phyloP scores from a whole-genome alignment of 2,797 vertebrate species.

The Phoeniculus purpureus region DNA sequence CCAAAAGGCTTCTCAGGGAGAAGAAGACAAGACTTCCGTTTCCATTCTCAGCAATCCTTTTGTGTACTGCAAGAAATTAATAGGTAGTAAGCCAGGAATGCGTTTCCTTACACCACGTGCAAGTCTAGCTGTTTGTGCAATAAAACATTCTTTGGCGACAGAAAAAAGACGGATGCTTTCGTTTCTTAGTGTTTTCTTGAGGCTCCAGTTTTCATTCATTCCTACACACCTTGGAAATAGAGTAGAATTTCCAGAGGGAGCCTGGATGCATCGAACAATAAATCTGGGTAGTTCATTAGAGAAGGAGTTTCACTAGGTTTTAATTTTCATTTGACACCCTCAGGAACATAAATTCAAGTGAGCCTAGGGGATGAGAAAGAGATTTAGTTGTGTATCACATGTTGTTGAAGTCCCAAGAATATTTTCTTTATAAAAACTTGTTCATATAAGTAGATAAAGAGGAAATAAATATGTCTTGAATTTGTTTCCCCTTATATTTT shows the following conservation, averaged over 20 bases:
- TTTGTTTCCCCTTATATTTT: neutral
- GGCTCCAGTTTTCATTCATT: neutral
- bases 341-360: neutral
- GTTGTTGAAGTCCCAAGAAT: neutral
- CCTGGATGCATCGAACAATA: neutral
- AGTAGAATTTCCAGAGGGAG: neutral
- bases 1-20: neutral
- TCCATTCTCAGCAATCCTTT: neutral
- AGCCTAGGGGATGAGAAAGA: neutral
- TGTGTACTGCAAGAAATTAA: neutral
- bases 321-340: neutral
- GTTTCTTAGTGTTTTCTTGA: neutral
- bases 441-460: neutral
- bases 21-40: neutral
- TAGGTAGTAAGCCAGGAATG: neutral
- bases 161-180: neutral
- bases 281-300: neutral
- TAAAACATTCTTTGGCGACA: neutral
- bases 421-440: neutral
- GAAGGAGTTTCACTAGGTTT: neutral
- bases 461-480: neutral
- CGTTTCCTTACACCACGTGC: neutral
- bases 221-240: neutral
- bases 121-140: neutral
- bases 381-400: neutral